Conservation (phyloP, 2,113 vertebrate species). For the Pollachius pollachius region DNA sequence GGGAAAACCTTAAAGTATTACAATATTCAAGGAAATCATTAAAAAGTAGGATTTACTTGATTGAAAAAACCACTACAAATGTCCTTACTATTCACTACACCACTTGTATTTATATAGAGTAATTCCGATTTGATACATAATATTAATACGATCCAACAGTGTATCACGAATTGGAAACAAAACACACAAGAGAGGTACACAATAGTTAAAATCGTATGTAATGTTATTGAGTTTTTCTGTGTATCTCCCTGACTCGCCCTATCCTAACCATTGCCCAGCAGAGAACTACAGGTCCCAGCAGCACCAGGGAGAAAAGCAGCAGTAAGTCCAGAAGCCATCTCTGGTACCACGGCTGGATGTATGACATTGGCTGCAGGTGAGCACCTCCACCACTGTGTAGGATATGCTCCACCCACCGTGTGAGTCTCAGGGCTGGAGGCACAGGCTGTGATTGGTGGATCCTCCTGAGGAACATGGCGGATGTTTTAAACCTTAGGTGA, state of each 20-base stretch:
- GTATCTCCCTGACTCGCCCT: conserved; percentile 15
- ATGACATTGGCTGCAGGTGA: conserved; percentile 58
- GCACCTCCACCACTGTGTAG: conserved; percentile 55
- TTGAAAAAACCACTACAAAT: too few species aligned
- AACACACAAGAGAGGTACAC: background rate
- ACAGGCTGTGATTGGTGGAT: conserved; percentile 65
- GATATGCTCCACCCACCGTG: conserved; percentile 72
- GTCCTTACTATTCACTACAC: too few species aligned
- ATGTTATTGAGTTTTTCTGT: conserved; percentile 45
- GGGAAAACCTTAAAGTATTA: background rate
- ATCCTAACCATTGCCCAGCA: conserved; percentile 25
- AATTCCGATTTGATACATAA: too few species aligned
- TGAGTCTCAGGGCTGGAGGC: conserved; percentile 54
- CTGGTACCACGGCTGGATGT: conserved; percentile 67
- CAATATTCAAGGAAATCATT: background rate
- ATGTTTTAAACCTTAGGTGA: conserved; percentile 65
- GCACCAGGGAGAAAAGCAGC: conserved; percentile 47
- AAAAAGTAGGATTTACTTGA: too few species aligned
- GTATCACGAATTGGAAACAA: background rate
- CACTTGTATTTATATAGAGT: too few species aligned
- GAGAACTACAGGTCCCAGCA: conserved; percentile 40
- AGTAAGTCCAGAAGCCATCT: conserved; percentile 65
- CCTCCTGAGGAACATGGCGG: conserved; percentile 57
- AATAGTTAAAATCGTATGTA: background rate
- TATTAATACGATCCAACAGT: too few species aligned